Conservation (phyloP, 2,113 vertebrate species). For the Helogale parvula region DNA sequence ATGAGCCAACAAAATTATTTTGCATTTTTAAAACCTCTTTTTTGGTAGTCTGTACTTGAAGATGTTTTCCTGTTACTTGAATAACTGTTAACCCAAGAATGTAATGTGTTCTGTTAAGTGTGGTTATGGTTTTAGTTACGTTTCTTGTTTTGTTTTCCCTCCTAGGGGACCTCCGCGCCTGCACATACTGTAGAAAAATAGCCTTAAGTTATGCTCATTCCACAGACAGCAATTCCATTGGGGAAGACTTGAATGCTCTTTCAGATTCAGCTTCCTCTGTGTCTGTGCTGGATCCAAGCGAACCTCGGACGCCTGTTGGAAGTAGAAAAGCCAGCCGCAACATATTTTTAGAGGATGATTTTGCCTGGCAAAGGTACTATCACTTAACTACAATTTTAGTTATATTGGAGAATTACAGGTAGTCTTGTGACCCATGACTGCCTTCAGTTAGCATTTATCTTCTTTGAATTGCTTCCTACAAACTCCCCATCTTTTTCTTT, state of each 20-base stretch:
- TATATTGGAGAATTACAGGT: conserved; percentile 2
- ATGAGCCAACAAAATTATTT: conserved; percentile 14
- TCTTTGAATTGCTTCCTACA: conserved; percentile 26
- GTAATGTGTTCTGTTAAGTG: conserved; percentile 49
- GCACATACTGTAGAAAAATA: conserved; percentile 98
- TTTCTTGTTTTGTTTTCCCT: conserved; percentile 55
- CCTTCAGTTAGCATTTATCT: conserved; percentile 28
- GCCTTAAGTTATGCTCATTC: conserved; percentile 97
- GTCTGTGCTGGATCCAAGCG: conserved; percentile 92
- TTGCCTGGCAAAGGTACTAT: conserved; percentile 96
- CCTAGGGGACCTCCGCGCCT: conserved; percentile 96
- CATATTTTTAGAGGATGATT: conserved; percentile 97
- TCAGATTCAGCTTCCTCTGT: conserved; percentile 93
- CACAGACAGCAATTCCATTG: conserved; percentile 94
- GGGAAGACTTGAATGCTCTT: conserved; percentile 94
- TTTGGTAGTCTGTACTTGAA: conserved; percentile 27
- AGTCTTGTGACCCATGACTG: neutral
- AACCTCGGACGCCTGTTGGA: conserved; percentile 95
- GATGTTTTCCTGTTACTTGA: neutral
- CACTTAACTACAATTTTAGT: neutral
- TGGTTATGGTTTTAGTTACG: neutral
- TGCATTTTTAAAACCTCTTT: neutral
- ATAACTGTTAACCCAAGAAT: conserved; percentile 34
- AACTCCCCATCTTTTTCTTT: neutral
- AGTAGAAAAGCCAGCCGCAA: conserved; percentile 97